Evolutionary conservation across 2,888 invertebrate species (phyloP), one percentile per base, ranked within the genome.

Genomic region (Cephus pulcher): DNA sequence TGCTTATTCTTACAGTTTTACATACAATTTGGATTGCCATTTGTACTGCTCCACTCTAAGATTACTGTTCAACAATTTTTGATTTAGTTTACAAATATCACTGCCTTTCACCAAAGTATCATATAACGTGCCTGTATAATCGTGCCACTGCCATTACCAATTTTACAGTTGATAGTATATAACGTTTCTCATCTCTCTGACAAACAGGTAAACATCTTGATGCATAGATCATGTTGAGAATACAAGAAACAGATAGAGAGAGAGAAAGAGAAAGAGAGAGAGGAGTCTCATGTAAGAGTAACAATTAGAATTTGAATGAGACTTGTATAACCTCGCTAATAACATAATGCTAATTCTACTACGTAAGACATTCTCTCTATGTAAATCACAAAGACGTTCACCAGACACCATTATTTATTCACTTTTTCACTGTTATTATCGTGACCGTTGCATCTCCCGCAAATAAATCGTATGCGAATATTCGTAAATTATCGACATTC

Each of bases 341-440:
- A 56, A 56, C 56, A 9, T 56, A 56, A 56, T 56, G 56, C 71
- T 71, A 32, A 32, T 71, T 56, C 71, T 71, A 71, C 71, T 56
- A 71, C 32, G 33, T 34, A 71, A 71, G 71, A 71, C 71, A 71
- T 71, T 71, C 71, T 71, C 75, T 69, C 34, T 75, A 77, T 71
- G 34, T 71, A 32, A 40, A 78, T 78, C 78, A 75, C 78, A 78
- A 71, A 69, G 78, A 78, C 75, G 78, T 75, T 78, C 78, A 75
- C 78, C 78, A 78, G 75, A 78, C 78, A 78, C 78, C 75, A 34
- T 56, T 78, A 75, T 40, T 23, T 56, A 23, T 56, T 23, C 56
- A 56, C 9, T 56, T 23, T 23, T 23, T 23, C 56, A 56, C 23
- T 56, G 2, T 23, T 23, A 23, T 56, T 23, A 56, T 40, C 56